A percentile compares a stretch with the other conserved stretches of the same genome.
Conservation (phyloP, 2,797 vertebrate species). For the Otus scops region DNA sequence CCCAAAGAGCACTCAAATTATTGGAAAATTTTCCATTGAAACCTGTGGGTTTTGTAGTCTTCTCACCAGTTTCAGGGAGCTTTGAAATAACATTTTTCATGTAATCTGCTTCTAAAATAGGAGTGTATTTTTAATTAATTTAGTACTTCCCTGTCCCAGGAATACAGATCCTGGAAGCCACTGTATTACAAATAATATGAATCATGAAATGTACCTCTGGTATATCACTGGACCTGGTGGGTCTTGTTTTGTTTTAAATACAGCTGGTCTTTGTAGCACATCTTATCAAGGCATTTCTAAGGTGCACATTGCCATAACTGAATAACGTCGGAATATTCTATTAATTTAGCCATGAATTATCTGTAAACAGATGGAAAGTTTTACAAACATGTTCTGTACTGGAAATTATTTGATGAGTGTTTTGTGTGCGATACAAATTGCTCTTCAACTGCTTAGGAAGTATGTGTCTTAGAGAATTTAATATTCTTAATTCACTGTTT, state of each 20-base stretch:
- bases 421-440: background rate
- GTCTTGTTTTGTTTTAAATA: background rate
- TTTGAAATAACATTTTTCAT: background rate
- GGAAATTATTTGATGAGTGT: background rate
- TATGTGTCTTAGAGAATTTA: background rate
- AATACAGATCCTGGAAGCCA: background rate
- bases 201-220: background rate
- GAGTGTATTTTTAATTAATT: background rate
- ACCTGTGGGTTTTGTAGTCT: background rate
- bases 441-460: background rate
- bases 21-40: background rate
- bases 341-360: background rate
- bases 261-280: background rate
- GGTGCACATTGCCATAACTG: background rate
- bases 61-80: background rate
- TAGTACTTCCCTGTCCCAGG: background rate
- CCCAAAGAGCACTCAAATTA: background rate
- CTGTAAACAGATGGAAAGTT: conserved; percentile 25
- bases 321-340: background rate
- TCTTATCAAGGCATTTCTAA: background rate
- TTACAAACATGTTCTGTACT: background rate
- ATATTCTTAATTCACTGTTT: conserved; percentile 16
- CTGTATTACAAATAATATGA: background rate
- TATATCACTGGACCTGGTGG: background rate
- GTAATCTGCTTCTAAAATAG: background rate